Base-by-base conservation (phyloP, 1,140 invertebrate species). In the Camponotus floridanus region DNA sequence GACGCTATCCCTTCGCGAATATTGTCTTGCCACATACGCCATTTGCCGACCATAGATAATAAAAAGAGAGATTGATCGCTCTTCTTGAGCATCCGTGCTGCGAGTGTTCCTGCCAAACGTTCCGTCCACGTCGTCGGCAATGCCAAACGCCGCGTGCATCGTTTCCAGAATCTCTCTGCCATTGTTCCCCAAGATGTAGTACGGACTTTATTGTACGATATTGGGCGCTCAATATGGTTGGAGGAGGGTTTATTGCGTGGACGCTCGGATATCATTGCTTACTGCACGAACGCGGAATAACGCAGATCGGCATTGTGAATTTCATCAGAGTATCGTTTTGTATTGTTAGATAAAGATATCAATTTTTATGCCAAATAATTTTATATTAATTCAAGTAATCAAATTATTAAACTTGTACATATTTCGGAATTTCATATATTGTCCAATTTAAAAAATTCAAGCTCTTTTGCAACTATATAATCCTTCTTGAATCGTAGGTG, bases 181-280 rank as follows among this genome's bases (percentile, higher is more conserved):
- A 90, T 89, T 88, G 88, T 88, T 83, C 79, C 76, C 39, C 76
- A 89, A 87, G 88, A 90, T 74, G 84, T 85, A 89, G 86, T 85
- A 80, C 61, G 55, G 76, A 76, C 57, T 89, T 89, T 89, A 89
- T 89, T 88, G 84, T 84, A 76, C 36, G 88, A 86, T 84, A 84
- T 74, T 70, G 55, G 48, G 68, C 67, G 59, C 39, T 62, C 79
- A 83, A 74, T 83, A 83, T 83, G 79, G 68, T 8, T 48, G 70
- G 45, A 33, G n/a, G 5, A 39, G 39, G n/a, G 61, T 89, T 89
- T 88, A 88, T 87, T 80, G 61, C 81, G 65, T 70, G 83, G 76
- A 86, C 39, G 68, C 81, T 64, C 74, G 48, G 55, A 70, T 48
- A 57, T 73, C 45, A 39, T 71, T 42, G 59, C 61, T 31, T 64